These are phyloP conservation scores for Agelas oroides DNA, from an alignment of 37 sponge, comb jelly and placozoan species.

Conservation along the genomic window DNA sequence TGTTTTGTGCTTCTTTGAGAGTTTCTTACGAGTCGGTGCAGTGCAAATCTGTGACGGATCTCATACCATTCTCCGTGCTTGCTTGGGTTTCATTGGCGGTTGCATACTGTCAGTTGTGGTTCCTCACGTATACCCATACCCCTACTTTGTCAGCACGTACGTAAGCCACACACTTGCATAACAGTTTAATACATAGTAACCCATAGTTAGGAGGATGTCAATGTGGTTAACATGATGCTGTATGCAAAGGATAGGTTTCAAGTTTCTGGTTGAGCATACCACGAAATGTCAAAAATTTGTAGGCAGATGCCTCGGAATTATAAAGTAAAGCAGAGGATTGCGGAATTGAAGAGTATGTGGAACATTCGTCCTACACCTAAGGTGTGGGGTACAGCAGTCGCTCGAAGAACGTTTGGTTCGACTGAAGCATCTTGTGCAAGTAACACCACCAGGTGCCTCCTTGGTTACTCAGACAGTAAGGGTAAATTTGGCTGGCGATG, in stretches of 20 bases:
- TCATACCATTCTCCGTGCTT: too few relatives aligned
- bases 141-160: too few relatives aligned
- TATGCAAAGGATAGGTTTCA: slow-evolving; percentile 22
- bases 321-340: slow-evolving; percentile 10
- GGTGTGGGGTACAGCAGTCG: slow-evolving; percentile 44
- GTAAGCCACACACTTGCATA: too few relatives aligned
- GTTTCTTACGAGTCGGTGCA: too few relatives aligned
- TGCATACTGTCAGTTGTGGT: too few relatives aligned
- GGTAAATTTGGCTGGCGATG: slow-evolving; percentile 51
- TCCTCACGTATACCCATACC: too few relatives aligned
- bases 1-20: too few relatives aligned
- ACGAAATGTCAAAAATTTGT: slow-evolving; percentile 1
- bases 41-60: too few relatives aligned
- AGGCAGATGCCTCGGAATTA: neutral
- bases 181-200: too few relatives aligned
- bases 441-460: too few relatives aligned
- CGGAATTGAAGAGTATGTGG: neutral
- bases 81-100: too few relatives aligned
- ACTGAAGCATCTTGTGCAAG: neutral
- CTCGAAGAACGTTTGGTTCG: slow-evolving; percentile 3
- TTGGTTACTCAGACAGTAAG: neutral
- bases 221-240: slow-evolving; percentile 13
- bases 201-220: too few relatives aligned
- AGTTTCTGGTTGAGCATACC: slow-evolving; percentile 31
- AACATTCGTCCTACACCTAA: slow-evolving; percentile 20